phyloP scores from a whole-genome alignment of 2,797 vertebrate genomes.

The Potorous gilbertii region DNA sequence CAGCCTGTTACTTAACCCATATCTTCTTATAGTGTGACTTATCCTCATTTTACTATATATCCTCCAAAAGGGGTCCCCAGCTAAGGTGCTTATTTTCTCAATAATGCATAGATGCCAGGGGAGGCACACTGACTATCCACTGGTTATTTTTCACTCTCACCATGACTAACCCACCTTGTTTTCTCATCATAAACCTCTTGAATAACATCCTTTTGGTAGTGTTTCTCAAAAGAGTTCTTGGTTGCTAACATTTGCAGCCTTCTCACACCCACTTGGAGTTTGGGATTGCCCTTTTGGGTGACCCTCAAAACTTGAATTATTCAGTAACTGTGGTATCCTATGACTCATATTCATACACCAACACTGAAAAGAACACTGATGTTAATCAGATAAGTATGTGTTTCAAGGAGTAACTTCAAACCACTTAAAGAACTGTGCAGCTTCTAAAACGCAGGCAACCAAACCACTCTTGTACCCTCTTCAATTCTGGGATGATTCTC shows the following conservation, averaged over 20 bases:
- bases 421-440: background rate
- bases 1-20: background rate
- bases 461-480: background rate
- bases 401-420: background rate
- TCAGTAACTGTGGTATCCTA: background rate
- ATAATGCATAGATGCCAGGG: background rate
- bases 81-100: background rate
- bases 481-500: background rate
- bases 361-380: background rate
- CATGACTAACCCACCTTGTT: background rate
- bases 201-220: background rate
- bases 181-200: background rate
- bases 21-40: background rate
- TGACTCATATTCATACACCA: background rate
- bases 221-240: background rate
- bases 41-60: background rate
- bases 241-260: background rate
- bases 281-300: background rate
- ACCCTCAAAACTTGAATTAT: background rate
- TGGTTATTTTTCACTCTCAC: background rate
- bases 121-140: background rate
- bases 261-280: background rate
- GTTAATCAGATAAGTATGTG: background rate
- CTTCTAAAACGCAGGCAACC: background rate
- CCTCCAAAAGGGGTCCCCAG: background rate